Evolutionary conservation across 1,140 invertebrate species (phyloP).

Genomic region (Zophobas atratus): DNA sequence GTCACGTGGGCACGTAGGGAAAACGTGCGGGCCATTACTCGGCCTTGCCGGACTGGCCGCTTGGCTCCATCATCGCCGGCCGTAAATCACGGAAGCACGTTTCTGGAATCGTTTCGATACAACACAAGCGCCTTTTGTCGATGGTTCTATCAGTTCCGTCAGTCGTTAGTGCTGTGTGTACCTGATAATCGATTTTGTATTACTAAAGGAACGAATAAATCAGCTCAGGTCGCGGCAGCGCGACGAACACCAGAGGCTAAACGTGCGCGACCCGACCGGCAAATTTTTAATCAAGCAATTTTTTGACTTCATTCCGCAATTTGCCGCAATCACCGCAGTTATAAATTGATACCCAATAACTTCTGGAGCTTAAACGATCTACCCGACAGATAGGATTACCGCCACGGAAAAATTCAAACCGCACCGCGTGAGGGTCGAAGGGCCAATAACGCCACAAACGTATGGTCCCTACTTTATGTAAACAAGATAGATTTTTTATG

Average conservation of each 20-base stretch:
- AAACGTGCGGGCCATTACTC: constrained; percentile 41
- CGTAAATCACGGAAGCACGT: constrained; percentile 47
- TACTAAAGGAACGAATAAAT: constrained; percentile 43
- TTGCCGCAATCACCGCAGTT: constrained; percentile 37
- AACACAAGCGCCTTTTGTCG: constrained; percentile 44
- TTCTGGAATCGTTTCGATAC: constrained; percentile 46
- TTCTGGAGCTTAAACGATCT: constrained; percentile 25
- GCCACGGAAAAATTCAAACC: constrained; percentile 26
- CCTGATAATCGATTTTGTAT: constrained; percentile 45
- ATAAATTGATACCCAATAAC: constrained; percentile 38
- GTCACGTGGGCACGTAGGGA: constrained; percentile 33
- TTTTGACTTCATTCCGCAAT: constrained; percentile 36
- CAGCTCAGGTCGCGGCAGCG: not conserved
- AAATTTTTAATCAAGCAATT: constrained; percentile 39
- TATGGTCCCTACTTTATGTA: not conserved
- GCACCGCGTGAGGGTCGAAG: not conserved
- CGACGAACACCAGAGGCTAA: not conserved
- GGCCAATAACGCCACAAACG: not conserved
- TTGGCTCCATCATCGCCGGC: constrained; percentile 36
- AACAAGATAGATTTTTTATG: not conserved
- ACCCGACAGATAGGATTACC: constrained; percentile 18
- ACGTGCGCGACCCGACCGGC: not conserved
- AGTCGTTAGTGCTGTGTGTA: constrained; percentile 45
- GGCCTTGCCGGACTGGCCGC: constrained; percentile 36
- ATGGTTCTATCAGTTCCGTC: constrained; percentile 46